These are phyloP conservation scores for Sinopyrophorus schimmeli DNA, from an alignment of 2,888 invertebrate genomes.

Conservation along the genomic window DNA sequence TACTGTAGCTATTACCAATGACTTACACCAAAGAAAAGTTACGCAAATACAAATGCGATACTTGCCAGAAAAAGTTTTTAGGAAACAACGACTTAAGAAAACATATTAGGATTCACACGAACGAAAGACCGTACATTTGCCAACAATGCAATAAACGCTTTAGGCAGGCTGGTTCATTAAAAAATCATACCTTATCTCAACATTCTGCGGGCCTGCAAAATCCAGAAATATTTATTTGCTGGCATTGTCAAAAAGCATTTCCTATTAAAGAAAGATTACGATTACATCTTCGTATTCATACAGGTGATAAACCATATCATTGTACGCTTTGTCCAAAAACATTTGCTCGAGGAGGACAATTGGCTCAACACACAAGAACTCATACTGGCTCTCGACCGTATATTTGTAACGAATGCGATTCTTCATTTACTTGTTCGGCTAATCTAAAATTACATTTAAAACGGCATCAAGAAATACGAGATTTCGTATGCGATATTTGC, in stretches of 20 bases:
- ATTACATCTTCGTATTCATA: slow-evolving; percentile 74
- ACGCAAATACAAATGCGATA: slow-evolving; percentile 61
- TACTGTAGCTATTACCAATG: slow-evolving; percentile 49
- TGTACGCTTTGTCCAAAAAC: slow-evolving; percentile 66
- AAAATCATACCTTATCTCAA: slow-evolving; percentile 64
- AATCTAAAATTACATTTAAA: slow-evolving; percentile 67
- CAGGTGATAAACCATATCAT: slow-evolving; percentile 69
- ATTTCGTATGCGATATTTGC: slow-evolving; percentile 79
- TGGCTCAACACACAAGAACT: slow-evolving; percentile 73
- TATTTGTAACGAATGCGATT: slow-evolving; percentile 70
- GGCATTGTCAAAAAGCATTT: slow-evolving; percentile 76
- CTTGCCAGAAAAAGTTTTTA: slow-evolving; percentile 67
- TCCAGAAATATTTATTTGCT: slow-evolving; percentile 65
- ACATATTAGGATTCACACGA: slow-evolving; percentile 68
- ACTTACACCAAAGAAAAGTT: slow-evolving; percentile 55
- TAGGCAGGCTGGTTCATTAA: slow-evolving; percentile 66
- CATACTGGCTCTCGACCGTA: slow-evolving; percentile 76
- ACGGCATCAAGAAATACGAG: slow-evolving; percentile 73
- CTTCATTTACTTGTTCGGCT: slow-evolving; percentile 69
- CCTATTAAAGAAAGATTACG: slow-evolving; percentile 74
- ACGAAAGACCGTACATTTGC: slow-evolving; percentile 67
- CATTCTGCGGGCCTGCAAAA: slow-evolving; percentile 56
- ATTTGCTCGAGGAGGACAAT: slow-evolving; percentile 75
- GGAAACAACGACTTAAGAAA: slow-evolving; percentile 68
- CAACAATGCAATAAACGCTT: slow-evolving; percentile 66